A percentile compares a stretch with the other conserved stretches of the same genome.
Evolutionary conservation across 2,888 invertebrate genomes (phyloP).

Genomic region (Oligia strigilis): DNA sequence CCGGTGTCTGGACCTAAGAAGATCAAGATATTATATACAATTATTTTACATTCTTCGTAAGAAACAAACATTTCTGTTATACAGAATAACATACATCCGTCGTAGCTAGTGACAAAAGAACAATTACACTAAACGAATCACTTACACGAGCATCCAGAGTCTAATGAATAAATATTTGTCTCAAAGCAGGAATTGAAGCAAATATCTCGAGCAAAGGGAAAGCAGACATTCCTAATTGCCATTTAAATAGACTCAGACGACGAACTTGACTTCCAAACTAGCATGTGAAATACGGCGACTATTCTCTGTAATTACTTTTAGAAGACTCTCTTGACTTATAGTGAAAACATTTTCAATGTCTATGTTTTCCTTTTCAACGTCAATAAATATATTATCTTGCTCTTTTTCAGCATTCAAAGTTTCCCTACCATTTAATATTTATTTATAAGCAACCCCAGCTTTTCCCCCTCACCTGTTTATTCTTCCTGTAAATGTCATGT

Average conservation of each 20-base stretch:
- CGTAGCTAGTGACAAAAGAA: background rate
- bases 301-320: slow-evolving; percentile 39
- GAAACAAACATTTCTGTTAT: too few species aligned
- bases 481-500: slow-evolving; percentile 60
- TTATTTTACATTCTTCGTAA: background rate
- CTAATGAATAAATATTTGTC: slow-evolving; percentile 36
- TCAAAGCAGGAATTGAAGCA: slow-evolving; percentile 18
- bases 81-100: background rate
- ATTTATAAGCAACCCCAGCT: slow-evolving; percentile 21
- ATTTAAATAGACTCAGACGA: slow-evolving; percentile 40
- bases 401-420: slow-evolving; percentile 12
- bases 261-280: slow-evolving; percentile 31
- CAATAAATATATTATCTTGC: slow-evolving; percentile 1
- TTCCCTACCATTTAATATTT: slow-evolving; percentile 7
- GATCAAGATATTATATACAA: background rate
- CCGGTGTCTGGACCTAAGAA: too few species aligned
- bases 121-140: slow-evolving; percentile 21
- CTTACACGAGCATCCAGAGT: background rate
- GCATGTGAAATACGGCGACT: slow-evolving; percentile 24
- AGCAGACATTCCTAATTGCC: slow-evolving; percentile 35
- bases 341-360: background rate
- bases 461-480: slow-evolving; percentile 35
- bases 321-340: slow-evolving; percentile 5
- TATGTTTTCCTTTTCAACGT: background rate
- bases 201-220: slow-evolving; percentile 27